Percentiles rank a stretch among this genome's conserved stretches.
Conservation (phyloP, 2,888 invertebrate species). For the Amphiduros pacificus region DNA sequence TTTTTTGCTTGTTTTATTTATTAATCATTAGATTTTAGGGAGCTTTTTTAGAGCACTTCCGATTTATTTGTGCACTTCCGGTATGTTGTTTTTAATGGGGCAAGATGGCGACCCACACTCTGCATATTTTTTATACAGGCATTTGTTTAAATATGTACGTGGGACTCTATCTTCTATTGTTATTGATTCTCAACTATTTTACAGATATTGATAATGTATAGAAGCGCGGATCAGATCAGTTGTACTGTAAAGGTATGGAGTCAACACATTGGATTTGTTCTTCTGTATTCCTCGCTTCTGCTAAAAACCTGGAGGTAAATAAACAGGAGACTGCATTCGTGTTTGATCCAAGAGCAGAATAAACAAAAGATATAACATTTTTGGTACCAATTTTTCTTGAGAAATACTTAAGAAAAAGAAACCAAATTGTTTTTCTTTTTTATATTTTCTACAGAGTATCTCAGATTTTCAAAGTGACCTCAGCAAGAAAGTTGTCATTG, state of each 20-base stretch:
- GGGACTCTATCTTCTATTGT: not conserved
- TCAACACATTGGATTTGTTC: conserved; percentile 87
- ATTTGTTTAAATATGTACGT: no score
- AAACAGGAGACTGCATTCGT: no score
- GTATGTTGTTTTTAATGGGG: no score
- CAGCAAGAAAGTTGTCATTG: conserved; percentile 87
- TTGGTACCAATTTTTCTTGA: not conserved
- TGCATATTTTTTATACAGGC: no score
- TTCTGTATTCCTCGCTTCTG: conserved; percentile 87
- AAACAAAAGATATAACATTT: no score
- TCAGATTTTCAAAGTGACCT: conserved; percentile 88
- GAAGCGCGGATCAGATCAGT: conserved; percentile 79
- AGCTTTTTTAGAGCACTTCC: no score
- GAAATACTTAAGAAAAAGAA: not conserved
- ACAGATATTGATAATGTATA: conserved; percentile 91
- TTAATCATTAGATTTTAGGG: no score
- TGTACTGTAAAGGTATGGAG: conserved; percentile 93
- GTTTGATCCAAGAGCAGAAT: no score
- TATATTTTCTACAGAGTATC: conserved; percentile 72
- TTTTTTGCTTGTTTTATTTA: no score
- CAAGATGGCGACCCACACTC: no score
- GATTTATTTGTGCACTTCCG: no score
- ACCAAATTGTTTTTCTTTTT: not conserved
- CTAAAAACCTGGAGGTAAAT: conserved; percentile 91
- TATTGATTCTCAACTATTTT: conserved; percentile 36